Evolutionary conservation across 2,113 vertebrate genomes (phyloP).

Genomic region (Platysteira castanea): DNA sequence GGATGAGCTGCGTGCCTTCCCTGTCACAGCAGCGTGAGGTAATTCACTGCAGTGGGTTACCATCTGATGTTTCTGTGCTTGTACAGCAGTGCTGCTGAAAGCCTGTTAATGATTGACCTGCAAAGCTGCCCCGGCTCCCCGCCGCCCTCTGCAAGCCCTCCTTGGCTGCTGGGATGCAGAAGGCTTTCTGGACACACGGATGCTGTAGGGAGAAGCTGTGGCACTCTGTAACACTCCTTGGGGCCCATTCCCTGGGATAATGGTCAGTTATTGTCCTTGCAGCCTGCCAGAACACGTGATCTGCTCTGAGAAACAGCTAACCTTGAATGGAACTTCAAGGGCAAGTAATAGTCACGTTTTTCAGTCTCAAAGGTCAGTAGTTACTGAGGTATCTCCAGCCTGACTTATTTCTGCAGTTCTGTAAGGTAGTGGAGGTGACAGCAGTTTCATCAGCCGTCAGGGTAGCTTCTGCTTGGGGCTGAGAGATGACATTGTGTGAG

Average conservation of each 20-base stretch:
- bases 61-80: not conserved
- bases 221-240: accelerated
- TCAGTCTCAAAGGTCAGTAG: not conserved
- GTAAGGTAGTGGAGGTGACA: not conserved
- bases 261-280: not conserved
- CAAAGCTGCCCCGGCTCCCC: not conserved
- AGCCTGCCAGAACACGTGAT: not conserved
- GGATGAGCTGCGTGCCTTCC: not conserved
- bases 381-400: not conserved
- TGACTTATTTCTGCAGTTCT: not conserved
- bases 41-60: not conserved
- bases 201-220: not conserved
- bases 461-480: not conserved
- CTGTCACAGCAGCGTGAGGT: accelerated
- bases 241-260: no score
- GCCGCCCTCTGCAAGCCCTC: not conserved
- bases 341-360: not conserved
- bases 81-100: not conserved
- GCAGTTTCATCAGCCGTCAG: not conserved
- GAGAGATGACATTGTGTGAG: not conserved
- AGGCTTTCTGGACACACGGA: not conserved
- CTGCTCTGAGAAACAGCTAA: not conserved
- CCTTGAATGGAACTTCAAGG: not conserved
- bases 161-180: not conserved
- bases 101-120: not conserved